Base-by-base conservation (phyloP, 2,888 invertebrate genomes). In the Zaprionus lineosus region DNA sequence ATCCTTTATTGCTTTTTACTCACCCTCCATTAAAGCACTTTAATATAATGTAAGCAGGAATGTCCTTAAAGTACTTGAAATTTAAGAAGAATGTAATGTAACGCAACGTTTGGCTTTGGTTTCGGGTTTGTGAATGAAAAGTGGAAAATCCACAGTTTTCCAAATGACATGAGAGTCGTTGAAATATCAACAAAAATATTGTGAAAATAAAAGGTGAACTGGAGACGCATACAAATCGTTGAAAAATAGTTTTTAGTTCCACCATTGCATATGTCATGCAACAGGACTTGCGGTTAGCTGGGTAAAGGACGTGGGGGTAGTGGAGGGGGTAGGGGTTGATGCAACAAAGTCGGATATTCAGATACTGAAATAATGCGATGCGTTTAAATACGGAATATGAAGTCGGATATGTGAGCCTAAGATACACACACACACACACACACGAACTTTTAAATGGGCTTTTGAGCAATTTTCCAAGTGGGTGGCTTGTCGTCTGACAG, bases 391-490 rank as follows among this genome's bases (percentile, higher is more conserved):
- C 44, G 46, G 47, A 64, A n/a, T 19, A 28, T 43, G 7, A 47
- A 26, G 21, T 46, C 29, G 64, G 48, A 40, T 40, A 34, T 52
- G 28, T 37, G 12, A 52, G 69, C 39, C 51, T 66, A 48, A 69
- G 62, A 73, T 48, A 61, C 60, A 60, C 40, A 47, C 29, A 47
- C 44, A 29, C 55, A 73, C 44, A 61, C 60, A 60, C 40, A 47
- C 29, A 47, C 44, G 26, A 63, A 56, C 74, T 74, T 74, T 74
- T 74, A 66, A 79, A 83, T 74, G 79, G 79, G 55, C 40, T 57
- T 70, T 63, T 51, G 48, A 51, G 74, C 74, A 77, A 77, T 81
- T 78, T 78, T 71, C 72, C 81, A 52, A 76, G 57, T 67, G 84
- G 71, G 36, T 28, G 28, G 28, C 24, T 11, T n/a, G n/a, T n/a